Conservation (phyloP, 2,113 vertebrate genomes). For the Hippotragus niger region DNA sequence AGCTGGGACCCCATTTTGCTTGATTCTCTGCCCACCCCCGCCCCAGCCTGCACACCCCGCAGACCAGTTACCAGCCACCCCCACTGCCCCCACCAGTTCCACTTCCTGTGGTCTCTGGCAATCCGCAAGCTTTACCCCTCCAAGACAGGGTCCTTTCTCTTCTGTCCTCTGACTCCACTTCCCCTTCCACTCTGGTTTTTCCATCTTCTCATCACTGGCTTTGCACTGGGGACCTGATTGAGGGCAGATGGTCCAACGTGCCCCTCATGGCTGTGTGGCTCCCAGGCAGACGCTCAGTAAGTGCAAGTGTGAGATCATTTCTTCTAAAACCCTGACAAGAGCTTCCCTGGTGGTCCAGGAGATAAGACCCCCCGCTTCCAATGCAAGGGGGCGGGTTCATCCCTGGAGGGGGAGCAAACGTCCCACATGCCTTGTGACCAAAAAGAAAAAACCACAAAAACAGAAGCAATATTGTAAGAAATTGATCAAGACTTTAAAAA, state of each 20-base stretch:
- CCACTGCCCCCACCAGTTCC: neutral
- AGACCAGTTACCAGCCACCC: neutral
- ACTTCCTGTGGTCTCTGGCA: neutral
- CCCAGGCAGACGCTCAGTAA: neutral
- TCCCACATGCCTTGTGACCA: neutral
- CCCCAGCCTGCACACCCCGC: accelerated
- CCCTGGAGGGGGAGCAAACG: neutral
- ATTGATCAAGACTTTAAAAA: neutral
- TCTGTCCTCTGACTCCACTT: neutral
- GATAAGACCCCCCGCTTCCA: neutral
- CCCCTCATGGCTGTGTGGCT: neutral
- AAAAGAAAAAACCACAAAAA: neutral
- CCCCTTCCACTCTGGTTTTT: too few species aligned
- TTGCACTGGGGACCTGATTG: neutral
- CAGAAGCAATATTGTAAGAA: neutral
- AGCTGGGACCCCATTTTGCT: neutral
- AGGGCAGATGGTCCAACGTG: neutral
- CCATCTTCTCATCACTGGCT: neutral
- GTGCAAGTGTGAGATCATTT: neutral
- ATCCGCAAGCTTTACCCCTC: neutral
- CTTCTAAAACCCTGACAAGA: neutral
- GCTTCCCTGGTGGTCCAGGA: neutral
- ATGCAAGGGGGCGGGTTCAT: neutral
- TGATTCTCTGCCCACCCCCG: neutral
- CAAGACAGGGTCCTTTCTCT: neutral